A percentile compares a stretch with the other conserved stretches of the same genome.
These are phyloP conservation scores for Hirtodrosophila trivittata DNA, from an alignment of 2,888 invertebrate genomes.

Conservation along the genomic window DNA sequence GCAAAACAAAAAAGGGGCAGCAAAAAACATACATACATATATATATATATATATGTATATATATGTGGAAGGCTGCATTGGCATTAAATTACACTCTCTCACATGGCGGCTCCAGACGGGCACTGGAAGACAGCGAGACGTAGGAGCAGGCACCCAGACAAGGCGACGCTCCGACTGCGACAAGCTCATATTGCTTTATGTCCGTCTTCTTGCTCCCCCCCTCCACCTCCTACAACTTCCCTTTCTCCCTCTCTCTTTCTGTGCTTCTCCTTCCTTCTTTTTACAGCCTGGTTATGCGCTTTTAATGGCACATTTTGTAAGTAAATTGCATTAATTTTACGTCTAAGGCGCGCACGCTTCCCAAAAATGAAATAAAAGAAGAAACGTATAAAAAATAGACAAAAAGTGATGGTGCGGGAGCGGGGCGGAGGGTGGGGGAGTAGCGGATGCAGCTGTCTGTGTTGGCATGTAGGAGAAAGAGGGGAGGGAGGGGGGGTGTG, in stretches of 20 bases:
- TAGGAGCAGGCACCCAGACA: conserved; percentile 42
- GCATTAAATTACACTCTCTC: conserved; percentile 72
- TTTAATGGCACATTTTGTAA: conserved; percentile 74
- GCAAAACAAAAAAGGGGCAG: conserved; percentile 7
- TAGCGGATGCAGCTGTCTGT: background rate
- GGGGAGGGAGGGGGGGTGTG: background rate
- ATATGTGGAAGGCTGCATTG: conserved; percentile 62
- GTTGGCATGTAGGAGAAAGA: background rate
- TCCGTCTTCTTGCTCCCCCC: background rate
- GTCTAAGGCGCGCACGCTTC: conserved; percentile 39
- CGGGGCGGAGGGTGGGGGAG: background rate
- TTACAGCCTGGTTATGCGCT: conserved; percentile 53
- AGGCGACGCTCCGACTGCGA: conserved; percentile 58
- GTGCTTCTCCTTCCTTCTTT: background rate
- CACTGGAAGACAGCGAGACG: conserved; percentile 4
- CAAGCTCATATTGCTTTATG: conserved; percentile 71
- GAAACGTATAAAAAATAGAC: background rate
- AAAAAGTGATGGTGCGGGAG: background rate
- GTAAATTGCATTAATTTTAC: conserved; percentile 76
- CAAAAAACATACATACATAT: too few relatives aligned
- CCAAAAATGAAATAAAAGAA: conserved; percentile 2
- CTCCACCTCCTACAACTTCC: background rate
- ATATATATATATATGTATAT: too few relatives aligned
- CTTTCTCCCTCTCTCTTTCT: background rate
- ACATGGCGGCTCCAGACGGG: conserved; percentile 14